phyloP scores from a whole-genome alignment of 2,797 vertebrate species.

The Hydrocynus forskahlii region DNA sequence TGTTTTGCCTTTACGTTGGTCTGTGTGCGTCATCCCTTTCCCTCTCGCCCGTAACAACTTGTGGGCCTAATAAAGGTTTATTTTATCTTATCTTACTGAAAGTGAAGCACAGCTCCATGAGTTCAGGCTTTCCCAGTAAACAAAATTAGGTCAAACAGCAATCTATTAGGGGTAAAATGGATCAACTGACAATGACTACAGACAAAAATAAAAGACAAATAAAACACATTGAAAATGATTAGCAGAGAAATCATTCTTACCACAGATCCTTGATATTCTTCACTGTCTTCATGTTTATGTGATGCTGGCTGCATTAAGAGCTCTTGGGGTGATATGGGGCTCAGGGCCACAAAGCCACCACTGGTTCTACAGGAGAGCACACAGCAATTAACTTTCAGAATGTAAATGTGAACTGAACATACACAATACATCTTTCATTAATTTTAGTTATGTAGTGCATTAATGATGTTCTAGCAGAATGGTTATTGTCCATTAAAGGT shows the following conservation, averaged over 20 bases:
- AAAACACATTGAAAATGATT: too few species aligned
- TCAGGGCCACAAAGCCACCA: constrained; percentile 89
- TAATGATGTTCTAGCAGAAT: not conserved
- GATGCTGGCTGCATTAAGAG: constrained; percentile 88
- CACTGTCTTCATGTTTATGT: constrained; percentile 72
- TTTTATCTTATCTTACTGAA: too few species aligned
- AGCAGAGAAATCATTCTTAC: constrained; percentile 75
- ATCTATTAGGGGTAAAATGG: too few species aligned
- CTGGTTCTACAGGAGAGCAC: constrained; percentile 78
- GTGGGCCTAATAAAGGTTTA: too few species aligned
- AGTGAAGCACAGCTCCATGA: too few species aligned
- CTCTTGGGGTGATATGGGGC: constrained; percentile 94
- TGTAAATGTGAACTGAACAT: not conserved
- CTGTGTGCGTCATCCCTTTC: too few species aligned
- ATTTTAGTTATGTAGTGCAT: not conserved
- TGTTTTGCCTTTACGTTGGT: too few species aligned
- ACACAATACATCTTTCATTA: not conserved
- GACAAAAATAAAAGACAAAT: too few species aligned
- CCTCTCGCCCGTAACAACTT: too few species aligned
- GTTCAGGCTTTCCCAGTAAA: too few species aligned
- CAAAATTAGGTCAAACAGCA: too few species aligned
- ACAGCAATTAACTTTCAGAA: not conserved
- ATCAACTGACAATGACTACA: not conserved
- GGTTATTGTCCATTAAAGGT: not conserved
- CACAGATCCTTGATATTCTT: constrained; percentile 81